A percentile compares a stretch with the other conserved stretches of the same genome.
Evolutionary conservation across 2,797 vertebrate species (phyloP).

Genomic region (Scyliorhinus canicula): DNA sequence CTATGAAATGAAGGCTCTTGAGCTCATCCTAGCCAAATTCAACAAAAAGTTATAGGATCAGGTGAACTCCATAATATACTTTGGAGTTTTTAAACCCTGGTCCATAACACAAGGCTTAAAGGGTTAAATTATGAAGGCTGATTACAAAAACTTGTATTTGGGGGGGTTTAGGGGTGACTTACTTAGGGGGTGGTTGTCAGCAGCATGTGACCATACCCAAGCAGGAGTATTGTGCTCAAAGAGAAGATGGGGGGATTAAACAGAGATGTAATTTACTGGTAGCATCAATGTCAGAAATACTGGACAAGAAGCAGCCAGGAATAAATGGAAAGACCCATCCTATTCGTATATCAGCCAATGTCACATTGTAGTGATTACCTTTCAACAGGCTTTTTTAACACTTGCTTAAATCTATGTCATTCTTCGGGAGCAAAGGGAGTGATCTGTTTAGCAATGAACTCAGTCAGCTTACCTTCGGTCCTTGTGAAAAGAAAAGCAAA

Average conservation of each 20-base stretch:
- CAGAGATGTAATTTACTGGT: background rate
- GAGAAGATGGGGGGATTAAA: background rate
- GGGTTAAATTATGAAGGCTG: background rate
- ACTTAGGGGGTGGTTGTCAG: background rate
- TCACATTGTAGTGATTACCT: background rate
- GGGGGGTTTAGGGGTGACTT: background rate
- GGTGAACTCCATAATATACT: too few species aligned
- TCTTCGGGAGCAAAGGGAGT: background rate
- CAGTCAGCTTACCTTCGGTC: background rate
- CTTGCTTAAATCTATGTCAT: background rate
- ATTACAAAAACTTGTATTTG: background rate
- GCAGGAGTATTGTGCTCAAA: background rate
- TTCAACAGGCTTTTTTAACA: background rate
- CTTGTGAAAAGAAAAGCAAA: background rate
- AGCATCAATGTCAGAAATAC: background rate
- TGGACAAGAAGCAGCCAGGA: background rate
- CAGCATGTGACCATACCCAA: background rate
- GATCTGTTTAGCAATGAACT: background rate
- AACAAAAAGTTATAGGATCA: too few species aligned
- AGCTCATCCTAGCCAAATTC: too few species aligned
- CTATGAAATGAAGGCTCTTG: too few species aligned
- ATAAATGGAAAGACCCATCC: background rate
- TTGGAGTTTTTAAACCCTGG: too few species aligned
- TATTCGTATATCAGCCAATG: background rate
- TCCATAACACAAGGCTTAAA: too few species aligned